Evolutionary conservation across 2,113 vertebrate genomes (phyloP).

Genomic region (Indicator maculatus): DNA sequence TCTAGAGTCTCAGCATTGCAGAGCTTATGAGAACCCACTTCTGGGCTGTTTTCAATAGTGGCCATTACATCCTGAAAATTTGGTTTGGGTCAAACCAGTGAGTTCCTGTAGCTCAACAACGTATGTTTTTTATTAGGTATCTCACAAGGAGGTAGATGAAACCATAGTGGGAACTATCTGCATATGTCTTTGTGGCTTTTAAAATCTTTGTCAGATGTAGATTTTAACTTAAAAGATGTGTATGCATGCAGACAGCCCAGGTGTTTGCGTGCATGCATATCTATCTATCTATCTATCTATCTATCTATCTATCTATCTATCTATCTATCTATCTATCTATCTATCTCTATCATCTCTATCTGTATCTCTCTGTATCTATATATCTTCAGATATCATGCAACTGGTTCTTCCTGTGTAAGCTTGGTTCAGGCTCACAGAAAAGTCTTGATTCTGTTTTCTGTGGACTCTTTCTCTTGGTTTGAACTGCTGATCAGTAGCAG

Average conservation of each 20-base stretch:
- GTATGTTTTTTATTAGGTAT: background rate
- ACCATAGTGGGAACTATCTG: background rate
- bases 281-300: too few relatives aligned
- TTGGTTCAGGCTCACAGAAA: background rate
- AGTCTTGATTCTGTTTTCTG: background rate
- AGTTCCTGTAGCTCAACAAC: background rate
- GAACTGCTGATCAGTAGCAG: background rate
- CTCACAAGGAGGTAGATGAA: background rate
- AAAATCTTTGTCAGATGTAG: background rate
- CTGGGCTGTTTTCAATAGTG: background rate
- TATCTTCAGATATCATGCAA: background rate
- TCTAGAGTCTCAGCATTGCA: background rate
- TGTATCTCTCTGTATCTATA: too few relatives aligned
- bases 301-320: too few relatives aligned
- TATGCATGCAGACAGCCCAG: background rate
- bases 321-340: too few relatives aligned
- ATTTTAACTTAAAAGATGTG: background rate
- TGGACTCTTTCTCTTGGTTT: background rate
- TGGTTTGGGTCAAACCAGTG: background rate
- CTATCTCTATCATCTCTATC: too few relatives aligned
- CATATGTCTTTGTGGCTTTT: background rate
- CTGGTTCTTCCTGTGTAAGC: background rate
- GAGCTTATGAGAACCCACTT: background rate
- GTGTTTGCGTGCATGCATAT: accelerated
- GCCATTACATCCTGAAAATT: background rate